A percentile compares a stretch with the other conserved stretches of the same genome.
phyloP scores from a whole-genome alignment of 2,113 vertebrate genomes.

The Oceanodroma tethys region DNA sequence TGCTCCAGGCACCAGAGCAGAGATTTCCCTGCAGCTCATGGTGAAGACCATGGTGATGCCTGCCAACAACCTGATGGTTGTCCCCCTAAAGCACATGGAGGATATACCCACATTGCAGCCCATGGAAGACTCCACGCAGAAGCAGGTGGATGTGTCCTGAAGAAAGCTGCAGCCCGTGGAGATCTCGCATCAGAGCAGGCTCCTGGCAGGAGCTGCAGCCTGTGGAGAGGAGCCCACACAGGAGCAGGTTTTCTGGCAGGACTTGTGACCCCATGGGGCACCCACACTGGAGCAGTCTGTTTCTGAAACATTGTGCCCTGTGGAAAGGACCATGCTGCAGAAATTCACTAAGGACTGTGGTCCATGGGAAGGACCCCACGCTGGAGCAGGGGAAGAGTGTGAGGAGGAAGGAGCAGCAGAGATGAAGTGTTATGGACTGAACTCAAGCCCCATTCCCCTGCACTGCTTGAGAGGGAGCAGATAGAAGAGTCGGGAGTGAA shows the following conservation, averaged over 20 bases:
- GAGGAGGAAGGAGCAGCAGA: not conserved
- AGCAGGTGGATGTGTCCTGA: not conserved
- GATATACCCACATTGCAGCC: not conserved
- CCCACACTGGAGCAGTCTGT: not conserved
- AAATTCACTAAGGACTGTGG: not conserved
- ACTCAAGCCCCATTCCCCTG: not conserved
- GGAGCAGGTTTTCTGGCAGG: not conserved
- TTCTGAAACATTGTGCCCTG: not conserved
- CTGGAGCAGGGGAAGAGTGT: not conserved
- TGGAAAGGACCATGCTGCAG: not conserved
- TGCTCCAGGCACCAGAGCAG: not conserved
- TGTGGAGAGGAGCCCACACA: not conserved
- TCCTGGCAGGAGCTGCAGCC: not conserved
- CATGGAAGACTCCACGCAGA: accelerated
- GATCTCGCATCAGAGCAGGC: not conserved
- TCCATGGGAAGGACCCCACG: not conserved
- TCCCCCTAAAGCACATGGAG: not conserved
- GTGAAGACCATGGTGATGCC: not conserved
- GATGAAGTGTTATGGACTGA: not conserved
- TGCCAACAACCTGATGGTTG: no score
- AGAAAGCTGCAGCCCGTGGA: not conserved
- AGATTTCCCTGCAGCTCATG: not conserved
- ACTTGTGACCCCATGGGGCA: not conserved
- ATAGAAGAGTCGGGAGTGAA: not conserved
- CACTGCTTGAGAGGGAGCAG: not conserved